Percentiles rank a stretch among this genome's conserved stretches.
phyloP scores from a whole-genome alignment of 2,888 invertebrate species.

The Drosophila prostipennis region DNA sequence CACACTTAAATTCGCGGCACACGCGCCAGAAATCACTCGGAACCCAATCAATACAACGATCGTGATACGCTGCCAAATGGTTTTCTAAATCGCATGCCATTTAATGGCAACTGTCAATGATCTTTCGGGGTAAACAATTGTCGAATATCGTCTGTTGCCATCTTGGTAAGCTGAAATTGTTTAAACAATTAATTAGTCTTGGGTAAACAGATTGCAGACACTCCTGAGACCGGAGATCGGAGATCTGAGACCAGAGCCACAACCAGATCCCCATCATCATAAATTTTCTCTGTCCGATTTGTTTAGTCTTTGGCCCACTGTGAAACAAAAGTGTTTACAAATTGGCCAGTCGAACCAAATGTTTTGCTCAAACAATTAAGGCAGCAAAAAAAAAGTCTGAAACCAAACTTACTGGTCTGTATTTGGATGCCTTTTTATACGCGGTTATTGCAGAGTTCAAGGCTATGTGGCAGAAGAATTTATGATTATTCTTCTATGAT shows the following conservation, averaged over 20 bases:
- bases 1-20: slow-evolving; percentile 7
- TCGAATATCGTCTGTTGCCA: slow-evolving; percentile 25
- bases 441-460: slow-evolving; percentile 24
- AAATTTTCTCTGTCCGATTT: slow-evolving; percentile 45
- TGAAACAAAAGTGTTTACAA: slow-evolving; percentile 63
- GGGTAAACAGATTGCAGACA: slow-evolving; percentile 65
- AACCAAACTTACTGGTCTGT: slow-evolving; percentile 34
- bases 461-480: not conserved
- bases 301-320: slow-evolving; percentile 64
- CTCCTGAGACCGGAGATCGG: not conserved
- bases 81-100: slow-evolving; percentile 30
- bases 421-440: slow-evolving; percentile 3
- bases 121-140: slow-evolving; percentile 35
- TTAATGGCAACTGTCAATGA: slow-evolving; percentile 50
- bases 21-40: slow-evolving; percentile 36
- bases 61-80: slow-evolving; percentile 31
- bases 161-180: slow-evolving; percentile 49
- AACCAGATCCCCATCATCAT: slow-evolving; percentile 46
- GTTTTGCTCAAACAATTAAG: slow-evolving; percentile 52
- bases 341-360: slow-evolving; percentile 52
- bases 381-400: slow-evolving; percentile 27
- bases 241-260: slow-evolving; percentile 1
- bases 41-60: slow-evolving; percentile 30
- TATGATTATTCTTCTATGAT: not conserved
- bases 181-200: slow-evolving; percentile 74